Evolutionary conservation across 2,888 invertebrate species (phyloP), one percentile per base, ranked within the genome.

Genomic region (Lasioglossum zephyrum): DNA sequence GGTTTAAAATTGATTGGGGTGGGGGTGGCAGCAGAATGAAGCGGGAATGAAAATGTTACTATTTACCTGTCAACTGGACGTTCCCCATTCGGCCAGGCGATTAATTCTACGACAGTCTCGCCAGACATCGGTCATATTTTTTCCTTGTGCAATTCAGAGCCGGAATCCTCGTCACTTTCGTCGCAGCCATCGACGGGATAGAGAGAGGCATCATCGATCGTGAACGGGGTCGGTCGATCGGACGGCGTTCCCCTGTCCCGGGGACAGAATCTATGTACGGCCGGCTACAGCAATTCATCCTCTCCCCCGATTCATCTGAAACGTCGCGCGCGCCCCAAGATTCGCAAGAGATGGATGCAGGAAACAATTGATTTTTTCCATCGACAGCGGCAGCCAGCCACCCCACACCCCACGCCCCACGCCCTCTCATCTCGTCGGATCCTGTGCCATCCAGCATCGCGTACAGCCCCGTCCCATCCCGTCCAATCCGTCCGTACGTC

Each of bases 281-380:
- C 57, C 36, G 73, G 79, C 86, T 82, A 82, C 49, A 82, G 82
- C 85, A 81, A 86, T 89, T 82, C 87, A 87, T 90, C 85, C 86
- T 83, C 78, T 73, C 73, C 26, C 86, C 53, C n/a, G 90, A 87
- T 89, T 88, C 90, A 85, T 88, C 82, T 63, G 90, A 74, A 90
- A 79, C 85, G 77, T 77, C 81, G 73, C 80, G 76, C 74, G 53
- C 53, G 66, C 39, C 75, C 81, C 49, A 84, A 88, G 88, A 88
- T 83, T 82, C 75, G 82, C 84, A 31, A 77, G 72, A 73, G 74
- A 83, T 69, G 77, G 73, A 81, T 57, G 84, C 66, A 70, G 78
- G 83, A 78, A 85, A 87, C 89, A 85, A 90, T 89, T 89, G 90
- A 90, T 90, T 91, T 90, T 89, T 90, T 74, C 70, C 81, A 60